Base-by-base conservation (phyloP, 2,113 vertebrate genomes). In the Rhineura floridana region DNA sequence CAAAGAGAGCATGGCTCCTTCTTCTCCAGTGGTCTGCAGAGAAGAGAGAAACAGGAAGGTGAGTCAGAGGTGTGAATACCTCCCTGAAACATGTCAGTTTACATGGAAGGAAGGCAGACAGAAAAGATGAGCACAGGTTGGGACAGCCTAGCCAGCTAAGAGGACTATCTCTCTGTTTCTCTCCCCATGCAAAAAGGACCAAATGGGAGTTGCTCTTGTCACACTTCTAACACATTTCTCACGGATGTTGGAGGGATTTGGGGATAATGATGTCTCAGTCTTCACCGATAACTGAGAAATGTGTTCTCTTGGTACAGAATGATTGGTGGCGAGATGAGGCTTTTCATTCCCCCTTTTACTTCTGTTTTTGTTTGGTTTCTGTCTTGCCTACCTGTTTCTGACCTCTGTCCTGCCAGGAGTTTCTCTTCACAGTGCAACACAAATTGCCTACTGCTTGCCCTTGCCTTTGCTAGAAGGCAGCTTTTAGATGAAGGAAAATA, bases 381-480 rank as follows among this genome's bases (percentile, higher is more conserved):
- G 1, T 65, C 59, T 46, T 82, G 13, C 11, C 12, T 63, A 17
- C 25, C 42, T 44, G 42, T 44, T 65, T 65, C 80, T 82, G 59
- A 63, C 39, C 25, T 63, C 80, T 59, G 52, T 3, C 3, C 52
- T 63, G 39, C 55, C 17, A 21, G 50, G 4, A 59, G 7, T 11
- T 70, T 75, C 15, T 75, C 28, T 79, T 79, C 30, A 52, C 77
- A 33, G 21, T 6, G 48, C 7, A 11, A 52, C 8, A 79, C 17
- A 79, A 52, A 52, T 52, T 33, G 21, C 17, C 52, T 79, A 55
- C 50, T 79, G 77, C 36, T 33, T 79, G 48, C n/a, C 36, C 33
- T 79, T 79, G 77, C 77, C 77, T 79, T 79, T 79, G 77, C 50
- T 79, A 55, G 77, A 55, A 79, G 77, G 77, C 50, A 36, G 13